Percentiles rank a stretch among this genome's conserved stretches.
Conservation (phyloP, 2,888 invertebrate species). For the Pollenia angustigena region DNA sequence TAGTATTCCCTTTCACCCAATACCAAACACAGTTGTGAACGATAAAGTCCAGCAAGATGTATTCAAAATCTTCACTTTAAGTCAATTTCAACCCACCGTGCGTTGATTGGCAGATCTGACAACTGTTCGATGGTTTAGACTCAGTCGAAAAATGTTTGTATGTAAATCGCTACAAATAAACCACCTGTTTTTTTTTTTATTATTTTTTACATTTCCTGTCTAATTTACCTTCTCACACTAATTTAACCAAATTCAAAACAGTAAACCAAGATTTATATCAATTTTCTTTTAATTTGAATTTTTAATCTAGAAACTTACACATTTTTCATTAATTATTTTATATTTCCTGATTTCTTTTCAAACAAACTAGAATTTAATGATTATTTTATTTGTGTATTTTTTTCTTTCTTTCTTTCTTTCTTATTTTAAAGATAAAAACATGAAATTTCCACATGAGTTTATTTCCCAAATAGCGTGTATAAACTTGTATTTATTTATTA, state of each 20-base stretch:
- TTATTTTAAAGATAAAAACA: conserved; percentile 36
- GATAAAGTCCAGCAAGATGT: no score
- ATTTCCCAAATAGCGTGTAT: conserved; percentile 58
- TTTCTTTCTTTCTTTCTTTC: background rate
- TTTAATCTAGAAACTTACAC: conserved; percentile 12
- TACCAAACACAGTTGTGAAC: no score
- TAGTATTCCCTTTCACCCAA: no score
- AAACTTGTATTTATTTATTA: conserved; percentile 70
- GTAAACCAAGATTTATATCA: conserved; percentile 18
- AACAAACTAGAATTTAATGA: conserved; percentile 35
- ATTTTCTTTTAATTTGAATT: conserved; percentile 38
- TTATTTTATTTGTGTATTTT: conserved; percentile 18
- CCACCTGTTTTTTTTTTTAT: no score
- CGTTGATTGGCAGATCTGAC: no score
- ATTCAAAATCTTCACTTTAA: no score
- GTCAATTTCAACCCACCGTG: no score
- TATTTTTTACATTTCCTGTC: conserved; percentile 1
- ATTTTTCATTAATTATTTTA: conserved; percentile 39
- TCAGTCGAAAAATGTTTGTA: no score
- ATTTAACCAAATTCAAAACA: background rate
- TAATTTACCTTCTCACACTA: conserved; percentile 25
- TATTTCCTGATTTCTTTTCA: conserved; percentile 47
- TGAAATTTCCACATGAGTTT: conserved; percentile 54
- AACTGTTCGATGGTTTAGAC: no score
- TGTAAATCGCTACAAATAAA: no score